Conservation (phyloP, 2,113 vertebrate species). For the Lonchura striata region DNA sequence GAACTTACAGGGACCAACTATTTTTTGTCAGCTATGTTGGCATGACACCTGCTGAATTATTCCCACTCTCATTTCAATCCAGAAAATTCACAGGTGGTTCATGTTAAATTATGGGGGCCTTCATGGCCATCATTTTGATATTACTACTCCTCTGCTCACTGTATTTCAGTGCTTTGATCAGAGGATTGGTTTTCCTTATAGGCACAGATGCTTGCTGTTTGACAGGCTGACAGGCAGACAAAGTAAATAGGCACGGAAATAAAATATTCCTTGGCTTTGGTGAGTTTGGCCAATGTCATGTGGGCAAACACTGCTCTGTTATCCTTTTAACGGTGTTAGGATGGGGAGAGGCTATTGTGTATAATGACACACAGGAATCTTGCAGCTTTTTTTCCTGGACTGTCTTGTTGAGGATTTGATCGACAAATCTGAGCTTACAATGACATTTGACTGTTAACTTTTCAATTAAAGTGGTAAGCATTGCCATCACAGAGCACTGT, state of each 20-base stretch:
- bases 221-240: slow-evolving; percentile 21
- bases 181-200: neutral
- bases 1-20: neutral
- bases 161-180: slow-evolving; percentile 14
- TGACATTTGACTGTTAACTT: neutral
- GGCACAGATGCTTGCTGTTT: slow-evolving; percentile 24
- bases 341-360: neutral
- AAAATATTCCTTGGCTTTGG: slow-evolving; percentile 44
- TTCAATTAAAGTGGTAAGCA: neutral
- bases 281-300: neutral
- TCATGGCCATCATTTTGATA: neutral
- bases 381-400: neutral
- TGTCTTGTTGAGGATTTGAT: neutral
- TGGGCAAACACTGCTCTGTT: neutral
- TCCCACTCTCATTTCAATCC: neutral
- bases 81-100: slow-evolving; percentile 9
- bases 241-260: slow-evolving; percentile 7
- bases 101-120: neutral
- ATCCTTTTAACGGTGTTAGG: neutral
- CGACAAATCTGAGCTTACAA: neutral
- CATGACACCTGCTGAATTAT: neutral
- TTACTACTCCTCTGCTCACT: neutral
- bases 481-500: neutral
- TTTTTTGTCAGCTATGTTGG: neutral
- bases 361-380: neutral